phyloP scores from a whole-genome alignment of 2,888 invertebrate genomes.

The Miltochrista miniata region DNA sequence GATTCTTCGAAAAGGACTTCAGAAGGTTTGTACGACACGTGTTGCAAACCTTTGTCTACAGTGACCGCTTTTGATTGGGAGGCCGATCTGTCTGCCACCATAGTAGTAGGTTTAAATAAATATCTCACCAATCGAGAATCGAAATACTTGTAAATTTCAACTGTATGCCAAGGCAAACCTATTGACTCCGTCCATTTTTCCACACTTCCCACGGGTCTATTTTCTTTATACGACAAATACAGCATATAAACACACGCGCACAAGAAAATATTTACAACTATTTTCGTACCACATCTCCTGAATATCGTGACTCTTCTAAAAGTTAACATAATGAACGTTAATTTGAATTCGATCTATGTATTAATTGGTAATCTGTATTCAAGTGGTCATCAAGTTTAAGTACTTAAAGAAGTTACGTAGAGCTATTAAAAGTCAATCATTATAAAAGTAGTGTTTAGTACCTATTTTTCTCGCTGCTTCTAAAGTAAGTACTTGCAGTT shows the following conservation, averaged over 20 bases:
- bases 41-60: too few species aligned
- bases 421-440: constrained; percentile 3
- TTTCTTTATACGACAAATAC: neutral
- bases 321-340: neutral
- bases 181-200: neutral
- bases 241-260: neutral
- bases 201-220: neutral
- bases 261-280: neutral
- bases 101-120: neutral
- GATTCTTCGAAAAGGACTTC: too few species aligned
- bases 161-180: neutral
- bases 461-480: too few species aligned
- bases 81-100: too few species aligned
- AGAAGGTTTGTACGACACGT: too few species aligned
- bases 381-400: neutral
- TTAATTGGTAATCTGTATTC: neutral
- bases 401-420: neutral
- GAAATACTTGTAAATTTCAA: neutral
- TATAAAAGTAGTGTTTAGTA: too few species aligned
- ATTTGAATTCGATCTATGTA: neutral
- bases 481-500: too few species aligned
- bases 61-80: too few species aligned
- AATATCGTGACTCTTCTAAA: neutral
- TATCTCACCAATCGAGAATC: neutral
- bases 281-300: neutral